Percentiles rank a stretch among this genome's conserved stretches.
Evolutionary conservation across 2,888 invertebrate genomes (phyloP).

Genomic region (Allacma fusca): DNA sequence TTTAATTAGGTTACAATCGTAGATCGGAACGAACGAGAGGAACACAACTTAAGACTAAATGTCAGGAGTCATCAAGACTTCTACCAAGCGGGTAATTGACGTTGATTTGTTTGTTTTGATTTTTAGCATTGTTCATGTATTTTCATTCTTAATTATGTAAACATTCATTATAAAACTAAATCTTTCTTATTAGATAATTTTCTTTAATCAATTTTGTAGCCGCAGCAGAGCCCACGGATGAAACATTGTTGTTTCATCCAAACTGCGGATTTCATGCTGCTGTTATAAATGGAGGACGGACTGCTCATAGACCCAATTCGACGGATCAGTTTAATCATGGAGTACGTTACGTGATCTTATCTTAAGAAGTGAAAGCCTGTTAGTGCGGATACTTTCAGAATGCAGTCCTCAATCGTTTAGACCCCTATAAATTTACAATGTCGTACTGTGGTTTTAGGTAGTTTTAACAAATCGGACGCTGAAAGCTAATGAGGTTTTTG

Average conservation of each 20-base stretch:
- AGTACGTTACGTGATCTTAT: background rate
- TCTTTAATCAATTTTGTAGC: conserved; percentile 23
- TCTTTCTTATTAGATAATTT: no score
- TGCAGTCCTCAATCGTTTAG: no score
- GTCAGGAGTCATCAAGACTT: conserved; percentile 53
- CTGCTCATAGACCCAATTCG: conserved; percentile 91
- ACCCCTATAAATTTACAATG: no score
- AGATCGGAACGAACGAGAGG: conserved; percentile 80
- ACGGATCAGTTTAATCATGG: conserved; percentile 41
- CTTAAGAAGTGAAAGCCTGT: background rate
- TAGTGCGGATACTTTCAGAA: no score
- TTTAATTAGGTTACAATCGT: conserved; percentile 80
- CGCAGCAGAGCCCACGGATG: conserved; percentile 46
- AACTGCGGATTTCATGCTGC: conserved; percentile 92
- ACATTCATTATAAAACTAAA: no score
- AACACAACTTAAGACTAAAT: conserved; percentile 72
- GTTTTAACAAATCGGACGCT: conserved; percentile 87
- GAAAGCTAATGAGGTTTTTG: conserved; percentile 88
- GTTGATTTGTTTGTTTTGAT: background rate
- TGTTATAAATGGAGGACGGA: conserved; percentile 87
- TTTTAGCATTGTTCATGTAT: background rate
- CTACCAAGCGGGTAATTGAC: conserved; percentile 14
- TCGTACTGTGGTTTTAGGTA: conserved; percentile 64
- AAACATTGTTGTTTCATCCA: conserved; percentile 79
- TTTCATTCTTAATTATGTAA: background rate